Base-by-base conservation (phyloP, 2,113 vertebrate species). In the Polypterus bichir region DNA sequence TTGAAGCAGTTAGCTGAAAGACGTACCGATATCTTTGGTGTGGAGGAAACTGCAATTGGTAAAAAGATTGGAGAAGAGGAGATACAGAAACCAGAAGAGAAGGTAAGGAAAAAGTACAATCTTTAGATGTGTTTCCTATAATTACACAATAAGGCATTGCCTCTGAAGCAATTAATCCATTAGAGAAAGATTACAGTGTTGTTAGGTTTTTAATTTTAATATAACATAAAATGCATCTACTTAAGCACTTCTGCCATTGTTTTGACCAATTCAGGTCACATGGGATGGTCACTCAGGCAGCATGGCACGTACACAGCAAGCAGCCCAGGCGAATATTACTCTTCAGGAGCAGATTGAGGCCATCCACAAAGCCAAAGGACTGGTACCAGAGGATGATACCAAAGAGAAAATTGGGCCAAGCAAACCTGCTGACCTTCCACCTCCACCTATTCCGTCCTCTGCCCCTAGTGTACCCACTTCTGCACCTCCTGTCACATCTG, bases 11-110 rank as follows among this genome's bases (percentile, higher is more conserved):
- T 99, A 78, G 96, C 95, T 3, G 96, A 98, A 76, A 92, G 96
- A 60, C 93, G 95, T 92, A 99, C 96, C 0, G 96, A 99, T 81
- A 98, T 99, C 83, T 99, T 99, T 0, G 95, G 96, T 81, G 95
- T 97, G 48, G 96, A 99, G 63, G 96, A 99, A 76, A 99, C 95
- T 0, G 96, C 95, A 65, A 99, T 99, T 0, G 96, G 96, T 73
- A 98, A 99, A 73, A 99, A 98, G 88, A 98, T 99, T 0, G 96
- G 96, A 2, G 95, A 97, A 73, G 96, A 99, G 67, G 96, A 98
- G 79, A 99, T 99, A 74, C 95, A 98, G 82, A 99, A 98, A 70
- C 95, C 96, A 3, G 96, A 99, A 65, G 96, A 99, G 70, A 99
- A 99, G 92, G 96, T 97, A 71, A 68, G 76, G 11, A 9, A 6